Evolutionary conservation across 1,140 invertebrate genomes (phyloP).

Genomic region (Muscidifurax raptorellus): DNA sequence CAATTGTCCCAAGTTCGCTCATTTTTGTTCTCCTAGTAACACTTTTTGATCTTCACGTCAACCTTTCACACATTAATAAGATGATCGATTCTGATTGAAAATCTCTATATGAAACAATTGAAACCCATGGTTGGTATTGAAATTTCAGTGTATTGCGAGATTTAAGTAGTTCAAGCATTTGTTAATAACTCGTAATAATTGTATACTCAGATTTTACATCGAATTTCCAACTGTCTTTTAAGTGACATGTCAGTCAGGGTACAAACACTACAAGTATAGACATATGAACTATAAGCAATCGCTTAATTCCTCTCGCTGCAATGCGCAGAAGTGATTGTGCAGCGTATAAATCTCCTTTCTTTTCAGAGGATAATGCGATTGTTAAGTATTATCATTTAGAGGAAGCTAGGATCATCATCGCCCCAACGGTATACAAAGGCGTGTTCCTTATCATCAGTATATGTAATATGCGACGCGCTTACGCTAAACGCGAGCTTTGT

Average conservation of each 20-base stretch:
- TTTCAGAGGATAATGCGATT: neutral
- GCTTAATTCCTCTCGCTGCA: neutral
- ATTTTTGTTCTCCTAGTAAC: neutral
- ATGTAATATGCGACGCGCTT: conserved; percentile 21
- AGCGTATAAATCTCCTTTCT: neutral
- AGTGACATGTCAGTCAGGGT: neutral
- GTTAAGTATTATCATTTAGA: conserved; percentile 32
- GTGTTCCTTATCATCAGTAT: conserved; percentile 9
- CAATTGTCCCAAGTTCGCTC: neutral
- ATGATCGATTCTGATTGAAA: conserved; percentile 17
- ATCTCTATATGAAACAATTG: neutral
- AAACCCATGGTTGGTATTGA: neutral
- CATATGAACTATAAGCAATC: conserved; percentile 1
- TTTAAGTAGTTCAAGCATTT: neutral
- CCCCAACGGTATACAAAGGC: conserved; percentile 15
- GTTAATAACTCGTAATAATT: neutral
- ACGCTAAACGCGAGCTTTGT: conserved; percentile 17
- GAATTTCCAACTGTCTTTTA: neutral
- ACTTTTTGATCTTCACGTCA: neutral
- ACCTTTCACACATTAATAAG: neutral
- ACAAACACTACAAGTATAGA: neutral
- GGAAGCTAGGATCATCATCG: neutral
- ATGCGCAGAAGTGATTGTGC: neutral
- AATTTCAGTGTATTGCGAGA: neutral
- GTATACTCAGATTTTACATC: neutral